Evolutionary conservation across 2,888 invertebrate genomes (phyloP).

Genomic region (Ichneumon xanthorius): DNA sequence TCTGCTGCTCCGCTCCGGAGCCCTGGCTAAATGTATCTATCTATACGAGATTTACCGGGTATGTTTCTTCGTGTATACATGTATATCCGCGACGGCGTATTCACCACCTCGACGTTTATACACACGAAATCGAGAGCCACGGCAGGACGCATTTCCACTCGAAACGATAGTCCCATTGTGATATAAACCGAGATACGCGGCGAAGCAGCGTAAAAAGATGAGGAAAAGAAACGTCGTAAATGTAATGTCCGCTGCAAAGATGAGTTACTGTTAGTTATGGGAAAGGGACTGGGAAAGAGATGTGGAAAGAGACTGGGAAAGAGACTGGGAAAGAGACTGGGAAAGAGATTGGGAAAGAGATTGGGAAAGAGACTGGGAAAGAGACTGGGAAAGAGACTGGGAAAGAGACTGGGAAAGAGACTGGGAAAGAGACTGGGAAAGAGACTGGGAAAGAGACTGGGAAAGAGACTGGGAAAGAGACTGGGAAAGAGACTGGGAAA

Average conservation of each 20-base stretch:
- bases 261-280: background rate
- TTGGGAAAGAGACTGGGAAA: background rate
- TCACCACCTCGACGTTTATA: constrained; percentile 11
- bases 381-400: too few relatives aligned
- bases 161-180: constrained; percentile 31
- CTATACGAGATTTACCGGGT: constrained; percentile 37
- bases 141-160: background rate
- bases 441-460: too few relatives aligned
- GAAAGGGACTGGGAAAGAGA: background rate
- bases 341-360: too few relatives aligned
- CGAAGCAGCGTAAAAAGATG: constrained; percentile 5
- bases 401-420: too few relatives aligned
- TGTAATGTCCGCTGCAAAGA: background rate
- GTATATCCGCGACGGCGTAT: constrained; percentile 25
- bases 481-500: too few relatives aligned
- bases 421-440: too few relatives aligned
- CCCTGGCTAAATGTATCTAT: constrained; percentile 45
- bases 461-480: too few relatives aligned
- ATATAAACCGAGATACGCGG: constrained; percentile 13
- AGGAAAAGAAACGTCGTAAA: constrained; percentile 1
- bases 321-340: background rate
- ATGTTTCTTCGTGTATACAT: constrained; percentile 47
- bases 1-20: constrained; percentile 73
- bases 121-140: constrained; percentile 5
- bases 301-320: background rate